phyloP scores from a whole-genome alignment of 2,113 vertebrate genomes.

The Alethe castanea region DNA sequence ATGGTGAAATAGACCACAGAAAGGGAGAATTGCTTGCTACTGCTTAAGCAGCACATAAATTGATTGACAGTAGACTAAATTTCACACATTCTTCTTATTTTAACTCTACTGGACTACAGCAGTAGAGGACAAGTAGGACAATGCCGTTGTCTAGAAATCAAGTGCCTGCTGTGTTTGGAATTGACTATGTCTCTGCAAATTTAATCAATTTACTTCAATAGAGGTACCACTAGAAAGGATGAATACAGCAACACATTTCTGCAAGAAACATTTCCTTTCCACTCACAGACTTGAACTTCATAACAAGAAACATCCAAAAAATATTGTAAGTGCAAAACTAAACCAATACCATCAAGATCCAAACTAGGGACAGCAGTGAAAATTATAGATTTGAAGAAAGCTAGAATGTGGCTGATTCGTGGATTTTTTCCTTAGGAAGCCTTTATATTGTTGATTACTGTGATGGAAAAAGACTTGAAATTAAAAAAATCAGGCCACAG shows the following conservation, averaged over 20 bases:
- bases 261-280: not conserved
- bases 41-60: not conserved
- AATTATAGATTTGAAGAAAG: not conserved
- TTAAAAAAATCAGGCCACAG: not conserved
- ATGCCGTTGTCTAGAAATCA: constrained; percentile 13
- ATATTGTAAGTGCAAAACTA: not conserved
- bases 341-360: not conserved
- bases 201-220: constrained; percentile 62
- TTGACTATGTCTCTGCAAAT: constrained; percentile 61
- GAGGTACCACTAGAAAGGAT: not conserved
- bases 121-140: constrained; percentile 18
- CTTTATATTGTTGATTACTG: not conserved
- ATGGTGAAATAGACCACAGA: not conserved
- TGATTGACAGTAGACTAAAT: not conserved
- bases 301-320: not conserved
- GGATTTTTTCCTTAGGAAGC: not conserved
- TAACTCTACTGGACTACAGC: constrained; percentile 4
- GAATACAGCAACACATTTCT: not conserved
- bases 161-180: constrained; percentile 54
- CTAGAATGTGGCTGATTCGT: not conserved
- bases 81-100: not conserved
- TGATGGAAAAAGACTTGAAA: constrained; percentile 12
- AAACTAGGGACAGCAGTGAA: not conserved
- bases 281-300: constrained; percentile 12
- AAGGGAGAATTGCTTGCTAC: not conserved